phyloP scores from a whole-genome alignment of 2,113 vertebrate genomes.

The Atrichornis clamosus region DNA sequence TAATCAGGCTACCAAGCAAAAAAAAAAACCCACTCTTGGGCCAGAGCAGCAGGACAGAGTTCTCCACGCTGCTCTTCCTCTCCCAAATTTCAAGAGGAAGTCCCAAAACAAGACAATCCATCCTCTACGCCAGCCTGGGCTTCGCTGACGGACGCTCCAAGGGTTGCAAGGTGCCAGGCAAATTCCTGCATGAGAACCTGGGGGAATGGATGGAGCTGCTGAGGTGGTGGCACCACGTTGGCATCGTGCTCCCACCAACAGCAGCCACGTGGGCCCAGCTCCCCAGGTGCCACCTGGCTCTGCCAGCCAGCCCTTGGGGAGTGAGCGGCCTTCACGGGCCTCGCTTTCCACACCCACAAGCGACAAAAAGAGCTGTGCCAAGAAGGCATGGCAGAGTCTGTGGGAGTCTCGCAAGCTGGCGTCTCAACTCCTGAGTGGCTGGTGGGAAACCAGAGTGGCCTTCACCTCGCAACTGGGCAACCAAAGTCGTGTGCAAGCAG shows the following conservation, averaged over 20 bases:
- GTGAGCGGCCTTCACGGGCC: neutral
- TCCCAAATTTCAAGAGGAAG: neutral
- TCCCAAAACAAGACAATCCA: neutral
- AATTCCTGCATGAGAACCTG: neutral
- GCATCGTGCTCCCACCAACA: fast-evolving
- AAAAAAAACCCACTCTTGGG: neutral
- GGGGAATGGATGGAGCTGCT: fast-evolving
- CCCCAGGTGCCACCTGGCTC: neutral
- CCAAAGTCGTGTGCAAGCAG: neutral
- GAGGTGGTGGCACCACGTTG: fast-evolving
- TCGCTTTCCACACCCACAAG: fast-evolving
- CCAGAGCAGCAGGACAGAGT: neutral
- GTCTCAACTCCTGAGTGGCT: neutral
- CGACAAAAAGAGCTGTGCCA: neutral
- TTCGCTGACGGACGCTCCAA: fast-evolving
- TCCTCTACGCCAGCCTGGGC: neutral
- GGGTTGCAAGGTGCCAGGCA: neutral
- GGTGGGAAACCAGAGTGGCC: neutral
- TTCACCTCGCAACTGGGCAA: no score
- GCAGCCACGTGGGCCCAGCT: fast-evolving
- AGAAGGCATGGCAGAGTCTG: neutral
- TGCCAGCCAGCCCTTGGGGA: neutral
- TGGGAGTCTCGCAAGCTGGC: neutral
- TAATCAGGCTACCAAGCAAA: neutral
- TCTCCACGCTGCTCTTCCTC: neutral